A percentile compares a stretch with the other conserved stretches of the same genome.
These are phyloP conservation scores for Catagonus wagneri DNA, from an alignment of 2,113 vertebrate genomes.

Conservation along the genomic window DNA sequence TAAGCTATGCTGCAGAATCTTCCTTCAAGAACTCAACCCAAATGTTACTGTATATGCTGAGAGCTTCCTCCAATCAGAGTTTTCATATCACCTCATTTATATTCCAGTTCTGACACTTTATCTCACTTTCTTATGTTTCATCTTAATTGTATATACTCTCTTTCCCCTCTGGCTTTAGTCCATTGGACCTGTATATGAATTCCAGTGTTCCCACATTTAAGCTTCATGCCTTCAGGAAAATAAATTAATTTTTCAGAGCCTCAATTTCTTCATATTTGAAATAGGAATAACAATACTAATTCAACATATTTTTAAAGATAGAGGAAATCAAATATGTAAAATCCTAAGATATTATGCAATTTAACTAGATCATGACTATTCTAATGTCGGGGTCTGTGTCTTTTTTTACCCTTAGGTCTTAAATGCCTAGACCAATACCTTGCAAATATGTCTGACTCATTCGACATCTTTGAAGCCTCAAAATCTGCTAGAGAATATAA, in stretches of 20 bases:
- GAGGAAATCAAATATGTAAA: background rate
- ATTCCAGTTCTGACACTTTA: background rate
- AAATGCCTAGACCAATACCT: background rate
- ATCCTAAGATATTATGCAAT: background rate
- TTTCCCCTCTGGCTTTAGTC: background rate
- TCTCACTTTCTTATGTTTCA: background rate
- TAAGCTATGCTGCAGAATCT: background rate
- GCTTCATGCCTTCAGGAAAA: background rate
- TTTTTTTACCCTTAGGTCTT: background rate
- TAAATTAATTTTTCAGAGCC: background rate
- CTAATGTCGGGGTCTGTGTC: background rate
- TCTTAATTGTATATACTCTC: background rate
- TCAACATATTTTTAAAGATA: background rate
- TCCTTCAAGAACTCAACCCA: background rate
- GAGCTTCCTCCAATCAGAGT: background rate
- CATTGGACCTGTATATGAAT: background rate
- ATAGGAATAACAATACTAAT: background rate
- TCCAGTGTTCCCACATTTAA: background rate
- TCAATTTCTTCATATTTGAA: conserved; percentile 34
- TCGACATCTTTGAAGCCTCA: background rate
- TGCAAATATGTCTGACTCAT: background rate
- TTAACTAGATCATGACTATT: background rate
- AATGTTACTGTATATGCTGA: background rate
- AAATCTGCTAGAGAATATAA: background rate
- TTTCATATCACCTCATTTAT: conserved; percentile 1